Evolutionary conservation across 2,888 invertebrate genomes (phyloP).

Genomic region (Liodrosophila aerea): DNA sequence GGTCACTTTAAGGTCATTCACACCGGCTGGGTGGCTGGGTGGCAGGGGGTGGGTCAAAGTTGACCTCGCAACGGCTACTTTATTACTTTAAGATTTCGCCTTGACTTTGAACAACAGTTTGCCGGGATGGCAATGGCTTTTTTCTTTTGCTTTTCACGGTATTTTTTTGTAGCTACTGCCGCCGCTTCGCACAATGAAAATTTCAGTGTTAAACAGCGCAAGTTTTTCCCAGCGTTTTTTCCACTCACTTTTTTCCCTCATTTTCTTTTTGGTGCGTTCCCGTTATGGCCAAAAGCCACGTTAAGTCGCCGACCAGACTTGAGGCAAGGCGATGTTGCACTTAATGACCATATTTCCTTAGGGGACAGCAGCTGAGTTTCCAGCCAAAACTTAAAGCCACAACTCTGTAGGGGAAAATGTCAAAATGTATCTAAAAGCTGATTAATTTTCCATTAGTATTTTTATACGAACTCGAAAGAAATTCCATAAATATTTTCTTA

Average conservation of each 20-base stretch:
- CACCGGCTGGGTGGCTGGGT: conserved; percentile 42
- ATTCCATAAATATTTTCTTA: not conserved
- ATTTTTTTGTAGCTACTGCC: conserved; percentile 27
- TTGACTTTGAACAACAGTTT: conserved; percentile 77
- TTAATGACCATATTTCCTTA: conserved; percentile 78
- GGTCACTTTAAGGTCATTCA: conserved; percentile 77
- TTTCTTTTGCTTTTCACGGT: conserved; percentile 44
- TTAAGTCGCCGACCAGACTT: conserved; percentile 35
- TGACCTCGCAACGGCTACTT: conserved; percentile 74
- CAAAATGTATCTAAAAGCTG: conserved; percentile 1
- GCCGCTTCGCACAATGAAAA: conserved; percentile 51
- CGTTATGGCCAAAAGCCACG: conserved; percentile 66
- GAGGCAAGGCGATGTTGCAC: conserved; percentile 35
- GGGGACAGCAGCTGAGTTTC: conserved; percentile 18
- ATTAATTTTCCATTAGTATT: too few species aligned
- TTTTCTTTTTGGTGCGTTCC: conserved; percentile 32
- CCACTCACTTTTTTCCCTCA: conserved; percentile 1
- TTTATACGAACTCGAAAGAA: not conserved
- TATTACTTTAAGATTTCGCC: conserved; percentile 79
- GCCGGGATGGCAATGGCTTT: conserved; percentile 53
- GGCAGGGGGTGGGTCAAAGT: conserved; percentile 31
- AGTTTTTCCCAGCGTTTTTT: conserved; percentile 59
- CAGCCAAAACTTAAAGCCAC: conserved; percentile 33
- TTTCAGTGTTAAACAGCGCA: conserved; percentile 63
- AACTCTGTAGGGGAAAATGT: conserved; percentile 27